phyloP scores from a whole-genome alignment of 2,888 invertebrate species.

The Liodrosophila aerea region DNA sequence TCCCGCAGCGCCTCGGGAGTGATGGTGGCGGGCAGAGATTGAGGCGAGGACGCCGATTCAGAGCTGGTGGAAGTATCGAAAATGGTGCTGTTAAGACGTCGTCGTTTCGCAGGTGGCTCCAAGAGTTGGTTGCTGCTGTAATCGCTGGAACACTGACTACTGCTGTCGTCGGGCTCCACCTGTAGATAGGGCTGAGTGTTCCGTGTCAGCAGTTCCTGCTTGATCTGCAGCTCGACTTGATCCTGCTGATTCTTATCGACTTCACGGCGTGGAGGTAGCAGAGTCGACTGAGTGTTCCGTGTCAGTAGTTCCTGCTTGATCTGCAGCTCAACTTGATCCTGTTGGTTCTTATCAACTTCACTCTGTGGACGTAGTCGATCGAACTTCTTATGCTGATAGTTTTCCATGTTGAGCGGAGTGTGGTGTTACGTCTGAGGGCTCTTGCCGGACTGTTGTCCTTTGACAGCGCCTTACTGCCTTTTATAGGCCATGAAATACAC shows the following conservation, averaged over 20 bases:
- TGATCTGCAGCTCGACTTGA: conserved; percentile 29
- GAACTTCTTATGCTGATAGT: conserved; percentile 77
- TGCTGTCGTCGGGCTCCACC: conserved; percentile 33
- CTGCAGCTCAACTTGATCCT: conserved; percentile 15
- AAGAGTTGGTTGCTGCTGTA: conserved; percentile 16
- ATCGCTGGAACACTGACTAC: conserved; percentile 49
- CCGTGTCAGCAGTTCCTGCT: conserved; percentile 40
- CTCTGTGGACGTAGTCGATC: conserved; percentile 46
- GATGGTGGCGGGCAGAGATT: conserved; percentile 45
- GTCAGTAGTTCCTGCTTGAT: conserved; percentile 48
- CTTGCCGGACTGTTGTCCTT: conserved; percentile 56
- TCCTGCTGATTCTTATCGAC: conserved; percentile 13
- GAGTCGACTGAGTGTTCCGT: too few species aligned
- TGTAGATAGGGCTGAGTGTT: too few species aligned
- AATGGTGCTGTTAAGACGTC: conserved; percentile 40
- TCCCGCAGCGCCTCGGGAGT: conserved; percentile 59
- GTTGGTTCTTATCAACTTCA: conserved; percentile 12
- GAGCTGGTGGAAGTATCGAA: conserved; percentile 26
- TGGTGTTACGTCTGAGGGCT: conserved; percentile 24
- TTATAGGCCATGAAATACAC: conserved; percentile 30
- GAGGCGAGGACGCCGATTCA: conserved; percentile 43
- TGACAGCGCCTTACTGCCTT: conserved; percentile 21
- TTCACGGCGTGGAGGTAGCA: too few species aligned
- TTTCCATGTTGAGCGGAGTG: conserved; percentile 25
- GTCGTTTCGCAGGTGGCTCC: conserved; percentile 36